Conservation (phyloP, 2,797 vertebrate species). For the Gambelia wislizenii region DNA sequence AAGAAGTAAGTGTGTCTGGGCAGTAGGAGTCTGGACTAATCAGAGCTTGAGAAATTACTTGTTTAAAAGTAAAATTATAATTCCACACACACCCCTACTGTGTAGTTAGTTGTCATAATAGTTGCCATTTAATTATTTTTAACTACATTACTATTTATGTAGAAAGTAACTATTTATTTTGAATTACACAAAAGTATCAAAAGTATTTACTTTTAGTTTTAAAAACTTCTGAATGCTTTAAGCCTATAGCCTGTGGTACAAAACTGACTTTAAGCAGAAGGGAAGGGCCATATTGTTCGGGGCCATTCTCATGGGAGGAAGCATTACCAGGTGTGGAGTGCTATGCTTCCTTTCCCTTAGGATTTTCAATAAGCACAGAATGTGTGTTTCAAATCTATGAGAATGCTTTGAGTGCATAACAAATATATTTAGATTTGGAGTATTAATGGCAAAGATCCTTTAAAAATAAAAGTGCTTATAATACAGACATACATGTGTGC, state of each 20-base stretch:
- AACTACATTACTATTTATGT: no score
- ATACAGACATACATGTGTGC: conserved; percentile 6
- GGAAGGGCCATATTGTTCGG: not conserved
- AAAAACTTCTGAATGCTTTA: no score
- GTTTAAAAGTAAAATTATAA: no score
- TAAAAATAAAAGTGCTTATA: conserved; percentile 1
- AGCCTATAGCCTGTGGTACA: no score
- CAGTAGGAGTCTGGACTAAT: no score
- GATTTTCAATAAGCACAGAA: not conserved
- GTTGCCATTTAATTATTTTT: no score
- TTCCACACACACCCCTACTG: no score
- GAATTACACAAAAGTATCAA: not conserved
- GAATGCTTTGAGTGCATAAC: not conserved
- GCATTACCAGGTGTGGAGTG: not conserved
- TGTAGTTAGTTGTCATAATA: no score
- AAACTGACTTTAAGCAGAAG: not conserved
- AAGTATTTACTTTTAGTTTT: no score
- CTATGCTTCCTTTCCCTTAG: not conserved
- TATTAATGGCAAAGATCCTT: not conserved
- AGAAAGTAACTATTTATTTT: not conserved
- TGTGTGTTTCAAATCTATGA: not conserved
- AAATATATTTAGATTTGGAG: not conserved
- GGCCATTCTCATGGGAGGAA: not conserved
- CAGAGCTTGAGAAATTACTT: no score
- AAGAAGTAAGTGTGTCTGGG: no score